These are phyloP conservation scores for Nineta flava DNA, from an alignment of 2,888 invertebrate species.

Conservation along the genomic window DNA sequence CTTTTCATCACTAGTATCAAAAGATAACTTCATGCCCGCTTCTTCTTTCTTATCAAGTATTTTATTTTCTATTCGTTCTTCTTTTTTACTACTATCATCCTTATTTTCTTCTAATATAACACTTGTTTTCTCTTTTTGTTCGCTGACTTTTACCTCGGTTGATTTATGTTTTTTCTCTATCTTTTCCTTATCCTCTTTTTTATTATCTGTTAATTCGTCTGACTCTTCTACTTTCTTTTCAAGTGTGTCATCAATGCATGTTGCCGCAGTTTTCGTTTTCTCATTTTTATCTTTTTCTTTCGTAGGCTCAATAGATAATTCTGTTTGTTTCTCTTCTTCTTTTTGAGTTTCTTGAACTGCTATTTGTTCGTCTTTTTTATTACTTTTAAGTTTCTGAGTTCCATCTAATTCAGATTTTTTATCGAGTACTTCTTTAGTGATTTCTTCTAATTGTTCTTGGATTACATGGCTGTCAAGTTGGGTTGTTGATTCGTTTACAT, in stretches of 20 bases:
- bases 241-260: neutral
- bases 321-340: neutral
- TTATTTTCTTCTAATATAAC: slow-evolving; percentile 17
- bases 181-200: slow-evolving; percentile 25
- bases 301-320: slow-evolving; percentile 1
- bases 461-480: neutral
- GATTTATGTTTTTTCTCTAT: slow-evolving; percentile 15
- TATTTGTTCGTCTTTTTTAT: slow-evolving; percentile 4
- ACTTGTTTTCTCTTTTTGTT: slow-evolving; percentile 17
- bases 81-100: slow-evolving; percentile 13
- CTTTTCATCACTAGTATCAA: slow-evolving; percentile 2
- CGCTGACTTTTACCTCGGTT: slow-evolving; percentile 15
- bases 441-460: neutral
- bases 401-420: slow-evolving; percentile 3
- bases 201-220: slow-evolving; percentile 21
- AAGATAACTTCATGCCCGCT: slow-evolving; percentile 9
- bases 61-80: slow-evolving; percentile 6
- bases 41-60: slow-evolving; percentile 1
- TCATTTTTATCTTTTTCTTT: slow-evolving; percentile 3
- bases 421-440: neutral
- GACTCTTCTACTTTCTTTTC: slow-evolving; percentile 12
- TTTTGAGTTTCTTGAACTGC: neutral
- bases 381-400: neutral
- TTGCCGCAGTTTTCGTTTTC: neutral
- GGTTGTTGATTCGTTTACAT: slow-evolving; percentile 2